Evolutionary conservation across 2,113 vertebrate species (phyloP).

Genomic region (Lycaon pictus): DNA sequence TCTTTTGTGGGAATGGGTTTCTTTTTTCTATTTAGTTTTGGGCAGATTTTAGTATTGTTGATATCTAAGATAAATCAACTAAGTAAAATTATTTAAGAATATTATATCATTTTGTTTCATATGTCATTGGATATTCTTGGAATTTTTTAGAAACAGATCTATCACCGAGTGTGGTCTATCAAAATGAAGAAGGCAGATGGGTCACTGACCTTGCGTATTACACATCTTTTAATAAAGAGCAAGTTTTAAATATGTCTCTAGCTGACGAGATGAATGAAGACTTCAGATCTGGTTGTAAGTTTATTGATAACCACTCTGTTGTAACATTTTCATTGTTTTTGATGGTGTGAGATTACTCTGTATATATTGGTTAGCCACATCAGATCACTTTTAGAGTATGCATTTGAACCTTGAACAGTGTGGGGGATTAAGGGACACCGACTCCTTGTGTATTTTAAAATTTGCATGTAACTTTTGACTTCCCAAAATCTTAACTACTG

Average conservation of each 20-base stretch:
- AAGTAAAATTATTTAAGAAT: constrained; percentile 35
- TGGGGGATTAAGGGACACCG: background rate
- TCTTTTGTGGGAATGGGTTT: constrained; percentile 25
- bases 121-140: constrained; percentile 49
- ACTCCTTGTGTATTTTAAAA: background rate
- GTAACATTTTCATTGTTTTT: background rate
- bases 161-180: constrained; percentile 92
- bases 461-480: background rate
- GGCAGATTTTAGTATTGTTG: background rate
- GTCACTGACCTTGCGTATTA: constrained; percentile 98
- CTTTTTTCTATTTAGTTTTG: constrained; percentile 25
- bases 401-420: background rate
- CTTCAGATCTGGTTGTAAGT: constrained; percentile 94
- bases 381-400: background rate
- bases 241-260: constrained; percentile 82
- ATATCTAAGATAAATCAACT: background rate
- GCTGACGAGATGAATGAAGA: constrained; percentile 87
- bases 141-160: constrained; percentile 84
- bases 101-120: background rate
- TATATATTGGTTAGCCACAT: background rate
- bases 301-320: constrained; percentile 28
- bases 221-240: constrained; percentile 93
- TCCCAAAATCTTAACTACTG: background rate
- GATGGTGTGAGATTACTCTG: background rate
- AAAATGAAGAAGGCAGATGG: constrained; percentile 97